Percentiles rank a stretch among this genome's conserved stretches.
Evolutionary conservation across 2,113 vertebrate genomes (phyloP).

Genomic region (Triplophysa rosa): DNA sequence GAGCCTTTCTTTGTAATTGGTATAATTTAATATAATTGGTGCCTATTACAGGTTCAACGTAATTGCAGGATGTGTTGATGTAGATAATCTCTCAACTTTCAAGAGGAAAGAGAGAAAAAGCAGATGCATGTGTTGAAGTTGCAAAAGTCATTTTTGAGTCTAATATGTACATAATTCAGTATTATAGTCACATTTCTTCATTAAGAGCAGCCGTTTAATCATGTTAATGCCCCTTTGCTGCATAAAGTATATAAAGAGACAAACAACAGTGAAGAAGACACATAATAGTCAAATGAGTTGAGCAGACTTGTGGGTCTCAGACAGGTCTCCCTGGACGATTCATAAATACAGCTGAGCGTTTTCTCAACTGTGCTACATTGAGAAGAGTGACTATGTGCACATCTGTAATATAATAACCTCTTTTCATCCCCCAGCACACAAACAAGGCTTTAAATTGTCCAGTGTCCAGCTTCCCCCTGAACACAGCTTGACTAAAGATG

Average conservation of each 20-base stretch:
- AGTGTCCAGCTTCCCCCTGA: slow-evolving; percentile 13
- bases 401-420: slow-evolving; percentile 39
- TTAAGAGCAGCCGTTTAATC: no score
- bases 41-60: slow-evolving; percentile 23
- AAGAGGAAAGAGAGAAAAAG: not conserved
- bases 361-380: slow-evolving; percentile 16
- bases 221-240: not conserved
- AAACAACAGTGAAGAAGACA: slow-evolving; percentile 1
- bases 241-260: slow-evolving; percentile 3
- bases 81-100: slow-evolving; percentile 36
- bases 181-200: no score
- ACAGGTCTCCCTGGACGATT: not conserved
- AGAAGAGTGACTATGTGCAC: slow-evolving; percentile 11
- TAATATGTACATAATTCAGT: not conserved
- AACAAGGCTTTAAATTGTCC: slow-evolving; percentile 36
- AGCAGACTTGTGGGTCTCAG: not conserved
- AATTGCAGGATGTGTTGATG: slow-evolving; percentile 54
- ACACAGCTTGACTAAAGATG: slow-evolving; percentile 19
- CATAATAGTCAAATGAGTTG: slow-evolving; percentile 2
- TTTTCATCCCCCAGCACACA: slow-evolving; percentile 37
- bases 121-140: not conserved
- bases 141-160: not conserved
- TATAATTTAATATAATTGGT: slow-evolving; percentile 51
- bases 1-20: slow-evolving; percentile 22
- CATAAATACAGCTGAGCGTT: slow-evolving; percentile 37